Evolutionary conservation across 2,888 invertebrate genomes (phyloP), one percentile per base, ranked within the genome.

Genomic region (Campoletis raptor): DNA sequence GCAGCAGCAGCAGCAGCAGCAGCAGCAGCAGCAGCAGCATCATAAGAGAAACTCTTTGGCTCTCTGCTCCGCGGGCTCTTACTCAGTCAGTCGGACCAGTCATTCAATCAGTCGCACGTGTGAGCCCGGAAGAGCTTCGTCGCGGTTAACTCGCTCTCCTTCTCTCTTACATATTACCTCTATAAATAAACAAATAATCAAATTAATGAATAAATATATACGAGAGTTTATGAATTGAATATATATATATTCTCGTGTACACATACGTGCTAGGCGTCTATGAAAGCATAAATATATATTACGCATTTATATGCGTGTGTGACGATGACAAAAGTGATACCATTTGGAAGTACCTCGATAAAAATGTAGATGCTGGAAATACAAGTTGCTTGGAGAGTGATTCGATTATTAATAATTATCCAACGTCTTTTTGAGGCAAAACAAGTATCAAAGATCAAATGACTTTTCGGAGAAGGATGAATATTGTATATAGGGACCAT

Each of bases 11-110:
- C 70, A 79, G 42, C 85, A 85, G 78, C 78, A 69, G 52, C 81
- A 82, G 72, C 85, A 73, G 78, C 85, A 83, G 81, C 80, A 82
- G 66, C 70, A 79, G 42, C 85, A 85, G 78, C 78, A 86, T 80
- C 87, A 85, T 89, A 90, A 87, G 92, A 92, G 91, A 89, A 92
- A 91, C 91, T 91, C 90, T 91, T 91, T 89, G 89, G 85, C 87
- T 61, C 61, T 61, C 30, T 86, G 87, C 86, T 82, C 73, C n/a
- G 76, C 81, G 86, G 84, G 88, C 89, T 89, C 89, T 88, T 88
- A 90, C 87, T 90, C 88, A 89, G 90, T 87, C 90, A 91, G 90
- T 89, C 89, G 90, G 91, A 90, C 91, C 91, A 90, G 89, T 89
- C 90, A 89, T 86, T 88, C 88, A 90, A 88, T 88, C 87, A 89